Evolutionary conservation across 2,113 vertebrate species (phyloP).

Genomic region (Barnardius zonarius): DNA sequence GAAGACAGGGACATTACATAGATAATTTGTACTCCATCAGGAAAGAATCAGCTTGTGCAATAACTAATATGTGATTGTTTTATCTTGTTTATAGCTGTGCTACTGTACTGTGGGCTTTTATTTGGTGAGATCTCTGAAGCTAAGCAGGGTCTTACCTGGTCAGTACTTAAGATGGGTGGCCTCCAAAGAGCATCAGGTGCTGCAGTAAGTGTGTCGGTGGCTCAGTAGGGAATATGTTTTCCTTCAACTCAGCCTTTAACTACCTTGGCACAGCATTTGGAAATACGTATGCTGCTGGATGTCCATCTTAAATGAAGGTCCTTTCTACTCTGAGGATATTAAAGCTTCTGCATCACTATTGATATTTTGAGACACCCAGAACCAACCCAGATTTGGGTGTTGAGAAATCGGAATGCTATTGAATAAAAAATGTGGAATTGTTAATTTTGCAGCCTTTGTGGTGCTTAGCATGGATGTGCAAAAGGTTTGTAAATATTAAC

Average conservation of each 20-base stretch:
- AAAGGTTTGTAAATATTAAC: neutral
- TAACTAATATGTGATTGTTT: constrained; percentile 52
- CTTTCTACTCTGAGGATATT: constrained; percentile 67
- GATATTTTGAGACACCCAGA: neutral
- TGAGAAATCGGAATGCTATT: neutral
- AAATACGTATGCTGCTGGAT: constrained; percentile 3
- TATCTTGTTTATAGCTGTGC: constrained; percentile 59
- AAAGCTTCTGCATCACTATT: constrained; percentile 29
- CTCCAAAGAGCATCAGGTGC: constrained; percentile 52
- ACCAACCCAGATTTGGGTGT: neutral
- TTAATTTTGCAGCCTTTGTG: neutral
- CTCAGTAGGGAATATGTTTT: neutral
- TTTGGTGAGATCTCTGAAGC: constrained; percentile 53
- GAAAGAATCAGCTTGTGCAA: neutral
- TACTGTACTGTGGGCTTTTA: constrained; percentile 58
- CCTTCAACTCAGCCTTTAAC: neutral
- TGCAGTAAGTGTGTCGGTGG: constrained; percentile 50
- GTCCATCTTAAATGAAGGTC: constrained; percentile 46
- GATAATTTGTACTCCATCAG: neutral
- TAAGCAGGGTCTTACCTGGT: constrained; percentile 62
- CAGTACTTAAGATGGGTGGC: constrained; percentile 52
- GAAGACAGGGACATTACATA: neutral
- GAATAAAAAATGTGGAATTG: neutral
- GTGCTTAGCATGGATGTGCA: neutral
- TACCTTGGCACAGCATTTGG: constrained; percentile 22